These are phyloP conservation scores for Belgica antarctica DNA, from an alignment of 2,888 invertebrate species.

Conservation along the genomic window DNA sequence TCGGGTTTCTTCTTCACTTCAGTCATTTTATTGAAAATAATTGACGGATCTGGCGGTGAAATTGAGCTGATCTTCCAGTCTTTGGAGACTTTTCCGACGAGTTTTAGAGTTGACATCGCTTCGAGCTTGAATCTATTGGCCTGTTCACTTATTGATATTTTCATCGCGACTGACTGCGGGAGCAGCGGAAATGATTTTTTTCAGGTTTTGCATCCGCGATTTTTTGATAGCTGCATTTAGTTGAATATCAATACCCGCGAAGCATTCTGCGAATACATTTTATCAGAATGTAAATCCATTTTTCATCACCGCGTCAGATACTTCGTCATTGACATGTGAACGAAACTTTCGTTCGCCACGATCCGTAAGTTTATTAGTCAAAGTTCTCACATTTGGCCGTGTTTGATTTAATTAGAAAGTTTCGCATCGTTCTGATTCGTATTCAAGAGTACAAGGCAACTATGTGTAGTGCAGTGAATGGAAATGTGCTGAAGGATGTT, in stretches of 20 bases:
- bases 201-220: not conserved
- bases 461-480: too few species aligned
- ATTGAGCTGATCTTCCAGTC: conserved; percentile 17
- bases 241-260: conserved; percentile 12
- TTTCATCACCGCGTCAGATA: not conserved
- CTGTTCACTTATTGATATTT: conserved; percentile 8
- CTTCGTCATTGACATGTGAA: too few species aligned
- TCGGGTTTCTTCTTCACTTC: not conserved
- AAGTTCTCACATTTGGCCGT: too few species aligned
- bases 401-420: not conserved
- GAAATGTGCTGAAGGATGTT: conserved; percentile 1
- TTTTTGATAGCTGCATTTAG: conserved; percentile 24
- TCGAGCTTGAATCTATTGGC: conserved; percentile 20
- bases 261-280: not conserved
- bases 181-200: not conserved
- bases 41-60: not conserved
- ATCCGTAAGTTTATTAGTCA: not conserved
- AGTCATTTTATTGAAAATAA: not conserved
- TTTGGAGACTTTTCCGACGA: conserved; percentile 1
- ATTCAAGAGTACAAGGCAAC: too few species aligned
- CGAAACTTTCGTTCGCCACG: too few species aligned
- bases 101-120: not conserved
- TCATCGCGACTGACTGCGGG: conserved; percentile 1
- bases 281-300: not conserved
- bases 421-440: too few species aligned